These are phyloP conservation scores for Gryllus longicercus DNA, from an alignment of 2,888 invertebrate species.

Conservation along the genomic window DNA sequence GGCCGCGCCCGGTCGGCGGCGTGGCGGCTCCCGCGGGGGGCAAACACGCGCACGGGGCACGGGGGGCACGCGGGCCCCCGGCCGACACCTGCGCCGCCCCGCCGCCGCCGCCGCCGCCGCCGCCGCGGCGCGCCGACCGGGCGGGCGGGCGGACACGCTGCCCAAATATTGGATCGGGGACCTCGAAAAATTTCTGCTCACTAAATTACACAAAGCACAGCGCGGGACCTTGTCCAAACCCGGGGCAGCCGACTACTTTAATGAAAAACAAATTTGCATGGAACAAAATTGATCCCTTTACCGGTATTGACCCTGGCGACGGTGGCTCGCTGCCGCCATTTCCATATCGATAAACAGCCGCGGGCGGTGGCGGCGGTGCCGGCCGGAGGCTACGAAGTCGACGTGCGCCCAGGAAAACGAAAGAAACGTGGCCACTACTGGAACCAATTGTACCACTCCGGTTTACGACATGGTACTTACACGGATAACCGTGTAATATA, in stretches of 20 bases:
- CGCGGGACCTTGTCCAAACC: constrained; percentile 8
- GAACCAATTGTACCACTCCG: too few relatives aligned
- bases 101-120: too few relatives aligned
- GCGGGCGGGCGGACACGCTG: not conserved
- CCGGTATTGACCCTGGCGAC: not conserved
- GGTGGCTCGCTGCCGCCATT: not conserved
- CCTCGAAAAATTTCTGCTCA: constrained; percentile 19
- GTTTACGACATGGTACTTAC: too few relatives aligned
- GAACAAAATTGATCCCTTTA: constrained; percentile 2
- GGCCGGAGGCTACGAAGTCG: too few relatives aligned
- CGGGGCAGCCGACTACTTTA: constrained; percentile 8
- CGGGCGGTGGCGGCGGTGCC: not conserved
- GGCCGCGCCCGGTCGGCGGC: not conserved
- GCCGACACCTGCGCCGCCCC: not conserved
- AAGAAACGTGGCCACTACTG: too few relatives aligned
- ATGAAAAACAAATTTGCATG: constrained; percentile 17
- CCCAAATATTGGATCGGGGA: constrained; percentile 3
- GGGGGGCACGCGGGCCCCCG: not conserved
- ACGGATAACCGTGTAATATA: too few relatives aligned
- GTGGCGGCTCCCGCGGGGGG: not conserved
- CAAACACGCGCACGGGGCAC: not conserved
- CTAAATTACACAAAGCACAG: constrained; percentile 17
- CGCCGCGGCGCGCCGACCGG: not conserved
- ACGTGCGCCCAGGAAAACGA: too few relatives aligned
- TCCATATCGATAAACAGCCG: constrained; percentile 17